These are phyloP conservation scores for Sebastes diaconus DNA, from an alignment of 2,797 vertebrate species.

Conservation along the genomic window DNA sequence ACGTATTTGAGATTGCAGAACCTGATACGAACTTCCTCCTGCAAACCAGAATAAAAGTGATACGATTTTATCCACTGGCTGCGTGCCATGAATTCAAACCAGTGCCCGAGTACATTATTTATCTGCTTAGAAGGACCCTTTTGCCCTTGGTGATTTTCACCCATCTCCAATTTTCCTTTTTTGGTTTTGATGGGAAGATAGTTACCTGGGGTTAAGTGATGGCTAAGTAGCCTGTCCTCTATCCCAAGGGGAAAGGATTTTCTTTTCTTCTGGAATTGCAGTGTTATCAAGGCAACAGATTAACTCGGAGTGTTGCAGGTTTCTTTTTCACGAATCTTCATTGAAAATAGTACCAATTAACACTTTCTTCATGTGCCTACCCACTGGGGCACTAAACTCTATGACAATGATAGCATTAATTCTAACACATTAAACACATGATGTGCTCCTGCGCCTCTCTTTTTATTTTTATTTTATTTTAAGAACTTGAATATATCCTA, in stretches of 20 bases:
- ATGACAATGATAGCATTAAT: not conserved
- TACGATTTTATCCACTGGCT: slow-evolving; percentile 66
- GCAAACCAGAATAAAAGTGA: slow-evolving; percentile 68
- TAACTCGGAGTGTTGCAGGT: not conserved
- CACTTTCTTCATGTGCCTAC: not conserved
- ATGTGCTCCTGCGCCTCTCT: not conserved
- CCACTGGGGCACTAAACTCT: not conserved
- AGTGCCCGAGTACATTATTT: slow-evolving; percentile 74
- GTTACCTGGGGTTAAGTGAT: slow-evolving; percentile 67
- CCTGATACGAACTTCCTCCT: slow-evolving; percentile 70
- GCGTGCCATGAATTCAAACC: slow-evolving; percentile 62
- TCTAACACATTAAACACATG: not conserved
- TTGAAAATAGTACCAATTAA: slow-evolving; percentile 18
- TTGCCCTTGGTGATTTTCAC: slow-evolving; percentile 72
- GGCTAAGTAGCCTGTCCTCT: slow-evolving; percentile 46
- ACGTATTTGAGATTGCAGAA: slow-evolving; percentile 60
- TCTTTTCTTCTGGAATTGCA: not conserved
- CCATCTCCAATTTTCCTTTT: slow-evolving; percentile 65
- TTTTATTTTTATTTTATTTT: not conserved
- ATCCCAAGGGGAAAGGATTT: not conserved
- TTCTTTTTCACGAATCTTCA: not conserved
- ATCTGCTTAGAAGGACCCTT: slow-evolving; percentile 66
- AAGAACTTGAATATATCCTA: not conserved
- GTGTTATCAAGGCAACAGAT: not conserved
- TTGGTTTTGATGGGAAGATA: slow-evolving; percentile 59